Conservation (phyloP, 2,797 vertebrate genomes). For the Etheostoma nigrum region DNA sequence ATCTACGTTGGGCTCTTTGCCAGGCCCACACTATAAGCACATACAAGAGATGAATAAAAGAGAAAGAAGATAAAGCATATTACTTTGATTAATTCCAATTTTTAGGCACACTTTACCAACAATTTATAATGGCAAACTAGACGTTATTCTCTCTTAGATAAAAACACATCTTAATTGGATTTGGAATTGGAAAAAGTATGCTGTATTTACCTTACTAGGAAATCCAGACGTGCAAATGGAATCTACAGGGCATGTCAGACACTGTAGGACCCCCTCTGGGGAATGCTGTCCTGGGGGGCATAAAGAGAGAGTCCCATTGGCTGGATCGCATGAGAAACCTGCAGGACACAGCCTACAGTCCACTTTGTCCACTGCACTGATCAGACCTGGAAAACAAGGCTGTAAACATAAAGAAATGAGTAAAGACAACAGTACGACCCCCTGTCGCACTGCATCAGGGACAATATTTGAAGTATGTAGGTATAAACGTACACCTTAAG, state of each 20-base stretch:
- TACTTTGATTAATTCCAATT: background rate
- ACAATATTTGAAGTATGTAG: background rate
- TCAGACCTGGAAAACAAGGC: slow-evolving; percentile 86
- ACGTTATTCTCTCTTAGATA: background rate
- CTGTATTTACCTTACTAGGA: slow-evolving; percentile 79
- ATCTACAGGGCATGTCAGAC: slow-evolving; percentile 84
- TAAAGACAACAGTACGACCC: background rate
- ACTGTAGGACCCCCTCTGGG: slow-evolving; percentile 84
- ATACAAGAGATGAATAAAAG: background rate
- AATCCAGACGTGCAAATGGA: slow-evolving; percentile 84
- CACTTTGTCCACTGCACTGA: slow-evolving; percentile 86
- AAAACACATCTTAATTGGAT: background rate
- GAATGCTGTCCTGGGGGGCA: slow-evolving; percentile 88
- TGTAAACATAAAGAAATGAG: slow-evolving; percentile 59
- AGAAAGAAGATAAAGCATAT: background rate
- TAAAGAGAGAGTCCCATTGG: slow-evolving; percentile 69
- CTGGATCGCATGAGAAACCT: slow-evolving; percentile 85
- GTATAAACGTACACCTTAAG: background rate
- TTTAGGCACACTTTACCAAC: background rate
- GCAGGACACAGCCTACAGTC: slow-evolving; percentile 87
- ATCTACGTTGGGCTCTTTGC: slow-evolving; percentile 82
- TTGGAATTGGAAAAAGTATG: background rate
- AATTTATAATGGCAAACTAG: background rate
- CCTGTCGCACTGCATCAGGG: background rate
- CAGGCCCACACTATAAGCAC: slow-evolving; percentile 75